Percentiles rank a stretch among this genome's conserved stretches.
phyloP scores from a whole-genome alignment of 2,888 invertebrate species.

The Lomographa bimaculata region DNA sequence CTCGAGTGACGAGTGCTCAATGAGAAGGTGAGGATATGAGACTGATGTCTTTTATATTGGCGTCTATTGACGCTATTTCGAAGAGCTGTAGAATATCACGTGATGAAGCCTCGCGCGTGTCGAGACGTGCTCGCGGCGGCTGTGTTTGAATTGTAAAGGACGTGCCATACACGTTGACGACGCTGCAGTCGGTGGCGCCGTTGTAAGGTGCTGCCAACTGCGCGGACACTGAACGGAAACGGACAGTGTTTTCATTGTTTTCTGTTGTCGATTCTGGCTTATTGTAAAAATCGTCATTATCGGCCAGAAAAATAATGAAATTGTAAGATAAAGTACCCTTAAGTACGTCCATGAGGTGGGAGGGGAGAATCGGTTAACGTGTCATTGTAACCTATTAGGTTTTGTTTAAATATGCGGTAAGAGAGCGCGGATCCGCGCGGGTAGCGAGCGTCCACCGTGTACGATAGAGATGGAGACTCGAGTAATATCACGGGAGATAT shows the following conservation, averaged over 20 bases:
- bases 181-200: slow-evolving; percentile 18
- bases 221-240: slow-evolving; percentile 16
- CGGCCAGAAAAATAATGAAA: slow-evolving; percentile 22
- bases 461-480: slow-evolving; percentile 26
- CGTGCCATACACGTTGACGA: slow-evolving; percentile 55
- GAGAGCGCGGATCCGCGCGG: slow-evolving; percentile 10
- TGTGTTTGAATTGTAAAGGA: slow-evolving; percentile 42
- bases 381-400: slow-evolving; percentile 30
- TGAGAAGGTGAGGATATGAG: slow-evolving; percentile 18
- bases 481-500: slow-evolving; percentile 63
- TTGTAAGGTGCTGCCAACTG: slow-evolving; percentile 8
- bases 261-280: slow-evolving; percentile 27
- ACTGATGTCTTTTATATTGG: slow-evolving; percentile 27
- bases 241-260: slow-evolving; percentile 20
- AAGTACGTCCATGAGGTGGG: slow-evolving; percentile 31
- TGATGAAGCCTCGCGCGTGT: background rate
- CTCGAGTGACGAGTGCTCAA: slow-evolving; percentile 7
- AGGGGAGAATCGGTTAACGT: slow-evolving; percentile 28
- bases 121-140: slow-evolving; percentile 22
- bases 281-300: slow-evolving; percentile 12
- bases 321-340: slow-evolving; percentile 29
- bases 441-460: slow-evolving; percentile 10
- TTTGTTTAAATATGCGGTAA: slow-evolving; percentile 35
- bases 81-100: slow-evolving; percentile 5
- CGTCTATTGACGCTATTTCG: slow-evolving; percentile 25